Conservation (phyloP, 1,140 invertebrate species). For the Drosophila insularis region DNA sequence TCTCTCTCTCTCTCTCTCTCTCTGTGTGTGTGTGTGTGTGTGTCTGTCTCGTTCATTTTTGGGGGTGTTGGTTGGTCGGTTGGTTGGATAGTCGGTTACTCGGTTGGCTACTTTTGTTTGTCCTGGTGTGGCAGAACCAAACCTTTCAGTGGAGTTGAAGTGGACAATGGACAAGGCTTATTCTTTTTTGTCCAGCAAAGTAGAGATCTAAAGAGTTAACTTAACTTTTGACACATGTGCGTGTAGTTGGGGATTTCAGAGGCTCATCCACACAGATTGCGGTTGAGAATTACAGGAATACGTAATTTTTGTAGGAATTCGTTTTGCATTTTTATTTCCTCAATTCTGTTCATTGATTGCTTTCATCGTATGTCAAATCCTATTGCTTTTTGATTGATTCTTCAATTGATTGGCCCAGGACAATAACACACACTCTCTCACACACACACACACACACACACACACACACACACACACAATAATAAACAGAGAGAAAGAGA, state of each 20-base stretch:
- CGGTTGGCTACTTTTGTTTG: constrained; percentile 35
- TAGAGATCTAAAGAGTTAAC: background rate
- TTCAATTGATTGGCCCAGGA: constrained; percentile 58
- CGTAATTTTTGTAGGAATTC: too few relatives aligned
- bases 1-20: too few relatives aligned
- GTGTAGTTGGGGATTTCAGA: background rate
- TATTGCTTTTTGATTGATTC: constrained; percentile 77
- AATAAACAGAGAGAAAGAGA: constrained; percentile 3
- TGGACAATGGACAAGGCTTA: constrained; percentile 7
- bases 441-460: constrained; percentile 15
- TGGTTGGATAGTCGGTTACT: background rate
- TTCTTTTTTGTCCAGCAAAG: background rate
- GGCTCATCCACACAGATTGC: background rate
- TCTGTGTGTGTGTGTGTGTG: too few relatives aligned
- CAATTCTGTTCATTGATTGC: constrained; percentile 44
- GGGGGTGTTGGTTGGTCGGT: constrained; percentile 21
- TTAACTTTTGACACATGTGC: background rate
- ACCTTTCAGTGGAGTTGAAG: background rate
- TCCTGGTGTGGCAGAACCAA: constrained; percentile 29
- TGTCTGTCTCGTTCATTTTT: background rate
- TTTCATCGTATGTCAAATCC: constrained; percentile 43
- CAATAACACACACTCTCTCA: constrained; percentile 37
- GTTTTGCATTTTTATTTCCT: background rate
- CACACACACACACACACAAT: constrained; percentile 20
- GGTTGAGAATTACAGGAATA: background rate